These are phyloP conservation scores for Psilopogon haemacephalus DNA, from an alignment of 2,113 vertebrate genomes.

Conservation along the genomic window DNA sequence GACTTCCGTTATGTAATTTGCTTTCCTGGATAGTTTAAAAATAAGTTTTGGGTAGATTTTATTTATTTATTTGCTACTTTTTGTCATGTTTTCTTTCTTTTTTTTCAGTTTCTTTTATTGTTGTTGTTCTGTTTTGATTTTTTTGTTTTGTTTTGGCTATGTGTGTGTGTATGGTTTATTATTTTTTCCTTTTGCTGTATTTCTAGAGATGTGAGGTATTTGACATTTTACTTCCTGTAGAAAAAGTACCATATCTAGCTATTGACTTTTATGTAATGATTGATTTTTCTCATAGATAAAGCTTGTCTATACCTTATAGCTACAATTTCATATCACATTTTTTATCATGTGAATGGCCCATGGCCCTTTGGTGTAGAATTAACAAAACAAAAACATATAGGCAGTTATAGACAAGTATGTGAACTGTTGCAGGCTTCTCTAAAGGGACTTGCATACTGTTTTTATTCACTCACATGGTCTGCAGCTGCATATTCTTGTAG, in stretches of 20 bases:
- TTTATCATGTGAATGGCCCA: not conserved
- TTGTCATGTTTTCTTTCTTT: too few species aligned
- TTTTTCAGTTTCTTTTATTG: too few species aligned
- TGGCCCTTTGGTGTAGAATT: not conserved
- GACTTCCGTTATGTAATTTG: not conserved
- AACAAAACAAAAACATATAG: not conserved
- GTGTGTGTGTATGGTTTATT: too few species aligned
- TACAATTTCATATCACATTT: not conserved
- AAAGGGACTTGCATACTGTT: not conserved
- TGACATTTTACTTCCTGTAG: not conserved
- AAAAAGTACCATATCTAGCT: not conserved
- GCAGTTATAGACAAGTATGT: not conserved
- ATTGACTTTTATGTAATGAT: not conserved
- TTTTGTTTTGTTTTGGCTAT: not conserved
- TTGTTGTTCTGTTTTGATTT: too few species aligned
- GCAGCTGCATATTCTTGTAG: not conserved
- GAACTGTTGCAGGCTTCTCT: not conserved
- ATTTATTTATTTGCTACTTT: too few species aligned
- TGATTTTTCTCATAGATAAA: not conserved
- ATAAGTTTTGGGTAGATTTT: not conserved
- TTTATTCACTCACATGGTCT: not conserved
- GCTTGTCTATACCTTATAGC: not conserved
- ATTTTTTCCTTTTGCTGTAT: not conserved
- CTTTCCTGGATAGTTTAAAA: constrained; percentile 2
- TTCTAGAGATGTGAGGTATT: not conserved